phyloP scores from a whole-genome alignment of 2,888 invertebrate genomes.

The Drosophila neonasuta region DNA sequence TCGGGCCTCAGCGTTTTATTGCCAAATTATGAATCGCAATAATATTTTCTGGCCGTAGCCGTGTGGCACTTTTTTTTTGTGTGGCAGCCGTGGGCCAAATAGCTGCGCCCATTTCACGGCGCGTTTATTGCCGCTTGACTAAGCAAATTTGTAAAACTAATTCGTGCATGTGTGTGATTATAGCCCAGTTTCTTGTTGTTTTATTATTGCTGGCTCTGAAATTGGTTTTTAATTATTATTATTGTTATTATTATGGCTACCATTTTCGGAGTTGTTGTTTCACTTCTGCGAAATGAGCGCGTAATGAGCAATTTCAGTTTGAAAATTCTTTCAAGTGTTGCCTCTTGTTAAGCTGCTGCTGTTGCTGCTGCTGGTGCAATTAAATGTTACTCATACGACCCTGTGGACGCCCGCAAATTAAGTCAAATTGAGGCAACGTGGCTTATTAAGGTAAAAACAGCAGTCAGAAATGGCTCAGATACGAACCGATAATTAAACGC shows the following conservation, averaged over 20 bases:
- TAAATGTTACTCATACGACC: constrained; percentile 77
- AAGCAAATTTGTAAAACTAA: constrained; percentile 60
- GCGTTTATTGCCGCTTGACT: constrained; percentile 69
- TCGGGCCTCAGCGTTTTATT: constrained; percentile 54
- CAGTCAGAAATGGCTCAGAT: constrained; percentile 40
- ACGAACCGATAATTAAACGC: constrained; percentile 64
- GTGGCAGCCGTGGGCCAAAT: constrained; percentile 55
- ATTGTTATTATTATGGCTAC: constrained; percentile 59
- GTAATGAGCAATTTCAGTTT: constrained; percentile 70
- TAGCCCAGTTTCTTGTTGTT: constrained; percentile 68
- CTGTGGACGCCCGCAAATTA: constrained; percentile 72
- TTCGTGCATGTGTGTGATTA: constrained; percentile 59
- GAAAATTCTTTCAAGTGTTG: constrained; percentile 64
- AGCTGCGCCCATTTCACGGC: constrained; percentile 69
- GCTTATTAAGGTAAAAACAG: constrained; percentile 55
- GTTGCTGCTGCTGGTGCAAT: constrained; percentile 47
- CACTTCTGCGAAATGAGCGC: constrained; percentile 53
- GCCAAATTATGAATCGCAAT: constrained; percentile 72
- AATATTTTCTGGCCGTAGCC: constrained; percentile 41
- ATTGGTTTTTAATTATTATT: constrained; percentile 77
- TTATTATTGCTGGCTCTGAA: constrained; percentile 50
- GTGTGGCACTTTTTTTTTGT: constrained; percentile 22
- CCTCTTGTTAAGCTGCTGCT: constrained; percentile 41
- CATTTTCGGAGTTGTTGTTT: constrained; percentile 44
- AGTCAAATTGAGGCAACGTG: constrained; percentile 59